Evolutionary conservation across 1,140 invertebrate genomes (phyloP).

Genomic region (Trichonephila clavata): DNA sequence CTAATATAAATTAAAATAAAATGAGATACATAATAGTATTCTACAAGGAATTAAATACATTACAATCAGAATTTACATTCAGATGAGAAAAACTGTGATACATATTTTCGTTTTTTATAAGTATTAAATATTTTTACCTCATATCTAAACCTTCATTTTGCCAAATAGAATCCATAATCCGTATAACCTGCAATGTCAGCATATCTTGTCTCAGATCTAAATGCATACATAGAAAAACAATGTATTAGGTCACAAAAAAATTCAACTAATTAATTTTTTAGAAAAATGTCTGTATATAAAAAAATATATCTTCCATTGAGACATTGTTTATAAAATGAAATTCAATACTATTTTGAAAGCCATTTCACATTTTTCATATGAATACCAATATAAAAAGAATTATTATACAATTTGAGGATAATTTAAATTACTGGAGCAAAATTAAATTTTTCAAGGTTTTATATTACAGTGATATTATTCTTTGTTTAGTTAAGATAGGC

Average conservation of each 20-base stretch:
- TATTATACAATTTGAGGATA: too few species aligned
- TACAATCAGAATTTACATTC: neutral
- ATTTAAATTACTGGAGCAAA: too few species aligned
- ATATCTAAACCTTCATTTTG: conserved; percentile 94
- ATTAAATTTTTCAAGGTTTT: too few species aligned
- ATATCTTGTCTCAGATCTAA: conserved; percentile 95
- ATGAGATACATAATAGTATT: neutral
- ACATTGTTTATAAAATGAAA: too few species aligned
- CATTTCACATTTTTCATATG: too few species aligned
- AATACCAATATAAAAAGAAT: too few species aligned
- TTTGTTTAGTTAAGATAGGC: too few species aligned
- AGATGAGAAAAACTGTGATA: neutral
- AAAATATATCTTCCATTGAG: too few species aligned
- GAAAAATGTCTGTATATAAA: neutral
- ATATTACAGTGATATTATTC: too few species aligned
- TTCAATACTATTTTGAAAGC: too few species aligned
- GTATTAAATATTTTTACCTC: conserved; percentile 80
- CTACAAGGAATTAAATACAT: neutral
- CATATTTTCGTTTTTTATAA: neutral
- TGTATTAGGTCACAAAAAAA: neutral
- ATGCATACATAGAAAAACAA: conserved; percentile 26
- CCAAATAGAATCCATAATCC: conserved; percentile 98
- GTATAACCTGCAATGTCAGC: conserved; percentile 96
- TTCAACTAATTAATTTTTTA: neutral
- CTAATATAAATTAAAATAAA: neutral